phyloP scores from a whole-genome alignment of 2,888 invertebrate genomes.

The Vanessa cardui region DNA sequence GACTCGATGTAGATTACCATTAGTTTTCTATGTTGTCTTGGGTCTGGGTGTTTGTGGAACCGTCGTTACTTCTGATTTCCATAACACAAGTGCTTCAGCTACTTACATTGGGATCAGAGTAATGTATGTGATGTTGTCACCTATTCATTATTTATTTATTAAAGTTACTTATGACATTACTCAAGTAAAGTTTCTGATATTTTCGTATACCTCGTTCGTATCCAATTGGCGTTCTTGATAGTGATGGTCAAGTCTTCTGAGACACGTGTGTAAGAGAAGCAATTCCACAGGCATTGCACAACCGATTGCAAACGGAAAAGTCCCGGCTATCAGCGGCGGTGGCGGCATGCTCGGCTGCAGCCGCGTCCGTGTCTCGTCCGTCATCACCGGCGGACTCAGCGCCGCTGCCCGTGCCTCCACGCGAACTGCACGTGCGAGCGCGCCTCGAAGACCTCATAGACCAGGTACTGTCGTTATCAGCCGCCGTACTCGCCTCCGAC shows the following conservation, averaged over 20 bases:
- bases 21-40: too few species aligned
- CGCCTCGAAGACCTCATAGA: slow-evolving; percentile 95
- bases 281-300: slow-evolving; percentile 84
- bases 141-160: too few species aligned
- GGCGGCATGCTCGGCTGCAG: slow-evolving; percentile 96
- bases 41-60: too few species aligned
- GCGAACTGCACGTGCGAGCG: slow-evolving; percentile 92
- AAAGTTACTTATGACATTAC: too few species aligned
- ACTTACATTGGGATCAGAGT: too few species aligned
- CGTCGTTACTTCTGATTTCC: too few species aligned
- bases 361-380: slow-evolving; percentile 94
- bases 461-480: slow-evolving; percentile 85
- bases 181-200: too few species aligned
- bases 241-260: not conserved
- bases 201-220: too few species aligned
- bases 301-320: slow-evolving; percentile 94
- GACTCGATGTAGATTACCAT: too few species aligned
- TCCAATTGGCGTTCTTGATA: too few species aligned
- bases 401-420: slow-evolving; percentile 91
- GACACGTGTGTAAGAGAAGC: not conserved
- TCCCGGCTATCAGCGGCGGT: slow-evolving; percentile 92
- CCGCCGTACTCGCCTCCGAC: slow-evolving; percentile 54
- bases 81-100: too few species aligned
- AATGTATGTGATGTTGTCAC: too few species aligned
- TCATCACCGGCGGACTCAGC: slow-evolving; percentile 94